phyloP scores from a whole-genome alignment of 2,797 vertebrate species.

The Jordanella pulchra region DNA sequence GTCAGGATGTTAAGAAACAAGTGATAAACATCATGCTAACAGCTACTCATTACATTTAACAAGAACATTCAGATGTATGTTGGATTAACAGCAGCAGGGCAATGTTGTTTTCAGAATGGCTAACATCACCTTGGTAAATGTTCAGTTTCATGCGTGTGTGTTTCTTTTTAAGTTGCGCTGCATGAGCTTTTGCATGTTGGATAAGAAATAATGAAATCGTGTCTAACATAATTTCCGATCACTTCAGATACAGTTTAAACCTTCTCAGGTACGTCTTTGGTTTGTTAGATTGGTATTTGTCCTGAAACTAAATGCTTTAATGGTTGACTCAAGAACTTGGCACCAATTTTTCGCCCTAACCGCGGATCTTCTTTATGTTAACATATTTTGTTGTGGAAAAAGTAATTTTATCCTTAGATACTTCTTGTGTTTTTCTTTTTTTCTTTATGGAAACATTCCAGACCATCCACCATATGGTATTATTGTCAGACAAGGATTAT shows the following conservation, averaged over 20 bases:
- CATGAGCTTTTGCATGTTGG: not conserved
- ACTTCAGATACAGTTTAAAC: not conserved
- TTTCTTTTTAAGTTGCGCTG: not conserved
- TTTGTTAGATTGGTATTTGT: not conserved
- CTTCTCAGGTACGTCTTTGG: not conserved
- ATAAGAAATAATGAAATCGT: no score
- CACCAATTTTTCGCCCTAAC: no score
- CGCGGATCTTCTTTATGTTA: not conserved
- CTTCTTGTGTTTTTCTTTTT: not conserved
- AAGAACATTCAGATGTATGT: not conserved
- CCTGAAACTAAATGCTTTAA: not conserved
- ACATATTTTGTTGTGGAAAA: not conserved
- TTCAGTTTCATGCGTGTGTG: not conserved
- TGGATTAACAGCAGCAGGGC: not conserved
- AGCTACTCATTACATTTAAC: not conserved
- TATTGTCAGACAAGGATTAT: no score
- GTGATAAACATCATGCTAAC: constrained; percentile 29
- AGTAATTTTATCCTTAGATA: not conserved
- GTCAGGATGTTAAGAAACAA: not conserved
- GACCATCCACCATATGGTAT: not conserved
- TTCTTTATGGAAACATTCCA: no score
- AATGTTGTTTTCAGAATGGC: not conserved
- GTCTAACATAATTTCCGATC: no score
- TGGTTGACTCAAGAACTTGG: not conserved
- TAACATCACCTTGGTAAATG: not conserved